Evolutionary conservation across 2,888 invertebrate species (phyloP).

Genomic region (Meiosimyza decipiens): DNA sequence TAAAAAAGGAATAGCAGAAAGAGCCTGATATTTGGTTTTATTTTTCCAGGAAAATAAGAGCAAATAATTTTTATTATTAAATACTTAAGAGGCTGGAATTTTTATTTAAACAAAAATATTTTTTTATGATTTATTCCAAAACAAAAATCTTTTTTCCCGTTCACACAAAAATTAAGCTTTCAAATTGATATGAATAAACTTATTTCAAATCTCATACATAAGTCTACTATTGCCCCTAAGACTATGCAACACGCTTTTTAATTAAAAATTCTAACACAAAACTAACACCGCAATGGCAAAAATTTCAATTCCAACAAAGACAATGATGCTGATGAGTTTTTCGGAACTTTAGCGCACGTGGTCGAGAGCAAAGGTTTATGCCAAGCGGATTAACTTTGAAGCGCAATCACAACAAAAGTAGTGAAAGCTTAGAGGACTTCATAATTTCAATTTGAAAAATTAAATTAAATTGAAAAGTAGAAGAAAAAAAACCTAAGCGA

Average conservation of each 20-base stretch:
- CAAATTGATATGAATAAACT: too few species aligned
- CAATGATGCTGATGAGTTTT: too few species aligned
- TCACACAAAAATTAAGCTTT: too few species aligned
- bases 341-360: neutral
- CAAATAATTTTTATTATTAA: too few species aligned
- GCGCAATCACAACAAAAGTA: neutral
- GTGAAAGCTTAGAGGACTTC: neutral
- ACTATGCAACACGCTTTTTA: neutral
- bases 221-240: too few species aligned
- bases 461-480: neutral
- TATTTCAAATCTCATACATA: too few species aligned
- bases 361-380: neutral
- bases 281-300: neutral
- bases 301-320: slow-evolving; percentile 2
- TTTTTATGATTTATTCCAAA: too few species aligned
- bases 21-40: too few species aligned
- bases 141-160: too few species aligned
- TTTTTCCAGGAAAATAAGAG: neutral
- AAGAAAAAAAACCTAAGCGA: neutral
- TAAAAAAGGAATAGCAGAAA: neutral
- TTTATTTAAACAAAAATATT: too few species aligned
- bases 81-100: too few species aligned
- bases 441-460: neutral
- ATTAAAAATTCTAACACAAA: slow-evolving; percentile 5
- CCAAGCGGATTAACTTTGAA: neutral